These are phyloP conservation scores for Anisognathus igniventris DNA, from an alignment of 2,797 vertebrate species.

Conservation along the genomic window DNA sequence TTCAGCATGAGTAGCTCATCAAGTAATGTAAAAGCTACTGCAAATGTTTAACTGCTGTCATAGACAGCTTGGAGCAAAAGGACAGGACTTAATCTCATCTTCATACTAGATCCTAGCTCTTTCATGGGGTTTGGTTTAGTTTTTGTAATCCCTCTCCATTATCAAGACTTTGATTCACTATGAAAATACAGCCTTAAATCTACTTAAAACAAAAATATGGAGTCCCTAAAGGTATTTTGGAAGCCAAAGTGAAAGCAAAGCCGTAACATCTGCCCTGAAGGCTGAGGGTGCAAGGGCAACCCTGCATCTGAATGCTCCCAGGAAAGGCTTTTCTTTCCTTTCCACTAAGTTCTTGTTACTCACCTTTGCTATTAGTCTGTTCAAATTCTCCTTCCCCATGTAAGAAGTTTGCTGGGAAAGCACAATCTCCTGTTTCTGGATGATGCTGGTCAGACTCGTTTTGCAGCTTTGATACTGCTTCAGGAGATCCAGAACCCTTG, in stretches of 20 bases:
- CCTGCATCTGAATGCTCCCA: not conserved
- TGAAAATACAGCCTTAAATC: not conserved
- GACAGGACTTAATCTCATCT: not conserved
- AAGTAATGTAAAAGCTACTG: not conserved
- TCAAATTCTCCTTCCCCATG: slow-evolving; percentile 92
- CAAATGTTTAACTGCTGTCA: not conserved
- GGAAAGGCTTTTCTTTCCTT: not conserved
- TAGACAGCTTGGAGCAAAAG: not conserved
- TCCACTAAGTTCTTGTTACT: not conserved
- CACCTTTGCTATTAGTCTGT: slow-evolving; percentile 84
- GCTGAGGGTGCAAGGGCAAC: not conserved
- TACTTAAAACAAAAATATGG: not conserved
- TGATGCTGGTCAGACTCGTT: slow-evolving; percentile 74
- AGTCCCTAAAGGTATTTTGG: not conserved
- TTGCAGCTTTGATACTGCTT: slow-evolving; percentile 90
- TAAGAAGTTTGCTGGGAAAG: slow-evolving; percentile 85
- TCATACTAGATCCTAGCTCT: not conserved
- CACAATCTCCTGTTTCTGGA: slow-evolving; percentile 87
- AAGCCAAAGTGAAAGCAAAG: not conserved
- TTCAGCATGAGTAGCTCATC: not conserved
- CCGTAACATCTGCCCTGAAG: not conserved
- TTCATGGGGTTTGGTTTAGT: not conserved
- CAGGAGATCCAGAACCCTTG: slow-evolving; percentile 82
- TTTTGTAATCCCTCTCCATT: not conserved
- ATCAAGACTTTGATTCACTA: not conserved